These are phyloP conservation scores for Cyanoramphus novaezelandiae DNA, from an alignment of 2,113 vertebrate species.

Conservation along the genomic window DNA sequence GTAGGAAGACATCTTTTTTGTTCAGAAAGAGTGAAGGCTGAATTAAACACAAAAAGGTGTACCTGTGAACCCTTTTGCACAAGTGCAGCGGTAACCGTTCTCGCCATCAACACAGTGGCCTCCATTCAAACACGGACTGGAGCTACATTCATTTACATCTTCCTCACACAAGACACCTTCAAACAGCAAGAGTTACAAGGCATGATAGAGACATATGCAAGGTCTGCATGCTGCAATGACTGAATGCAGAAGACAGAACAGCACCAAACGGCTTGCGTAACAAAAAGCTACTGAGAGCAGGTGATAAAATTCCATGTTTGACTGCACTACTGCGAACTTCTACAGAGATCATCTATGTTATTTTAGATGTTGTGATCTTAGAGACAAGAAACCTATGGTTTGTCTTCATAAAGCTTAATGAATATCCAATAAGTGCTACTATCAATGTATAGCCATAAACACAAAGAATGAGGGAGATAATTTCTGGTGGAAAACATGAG, in stretches of 20 bases:
- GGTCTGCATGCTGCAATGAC: not conserved
- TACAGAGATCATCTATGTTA: not conserved
- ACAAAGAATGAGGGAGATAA: not conserved
- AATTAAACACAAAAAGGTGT: not conserved
- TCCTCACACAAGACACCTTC: slow-evolving; percentile 88
- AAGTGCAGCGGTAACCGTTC: slow-evolving; percentile 85
- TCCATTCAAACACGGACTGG: slow-evolving; percentile 89
- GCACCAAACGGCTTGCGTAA: rapidly evolving
- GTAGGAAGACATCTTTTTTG: not conserved
- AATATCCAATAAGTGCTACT: not conserved
- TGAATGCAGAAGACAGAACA: not conserved
- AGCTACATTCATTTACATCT: slow-evolving; percentile 90
- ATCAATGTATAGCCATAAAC: not conserved
- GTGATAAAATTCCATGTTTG: not conserved
- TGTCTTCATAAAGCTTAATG: not conserved
- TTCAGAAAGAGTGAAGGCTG: not conserved
- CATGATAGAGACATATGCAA: not conserved
- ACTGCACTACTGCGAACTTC: not conserved
- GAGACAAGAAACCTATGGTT: not conserved
- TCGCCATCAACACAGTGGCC: slow-evolving; percentile 86
- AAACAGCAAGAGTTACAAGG: slow-evolving; percentile 21
- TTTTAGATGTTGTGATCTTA: not conserved
- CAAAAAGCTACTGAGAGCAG: rapidly evolving
- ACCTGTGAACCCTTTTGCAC: slow-evolving; percentile 88
- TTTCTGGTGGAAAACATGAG: not conserved